These are phyloP conservation scores for Embidobia sp. DNA, from an alignment of 2,888 invertebrate genomes.

Conservation along the genomic window DNA sequence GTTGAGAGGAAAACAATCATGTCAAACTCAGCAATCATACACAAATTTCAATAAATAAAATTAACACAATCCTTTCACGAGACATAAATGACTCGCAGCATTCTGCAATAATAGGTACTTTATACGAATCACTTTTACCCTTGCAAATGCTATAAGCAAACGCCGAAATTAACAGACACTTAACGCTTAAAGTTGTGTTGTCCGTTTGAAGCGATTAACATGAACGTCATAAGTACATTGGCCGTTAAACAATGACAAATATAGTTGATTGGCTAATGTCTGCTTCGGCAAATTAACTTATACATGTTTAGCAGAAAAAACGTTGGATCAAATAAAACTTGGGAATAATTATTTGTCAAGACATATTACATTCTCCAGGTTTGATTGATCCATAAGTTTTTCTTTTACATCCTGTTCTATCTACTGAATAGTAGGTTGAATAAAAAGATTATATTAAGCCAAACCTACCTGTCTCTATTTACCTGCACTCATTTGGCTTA, in stretches of 20 bases:
- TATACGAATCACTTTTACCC: conserved; percentile 32
- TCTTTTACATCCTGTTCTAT: too few relatives aligned
- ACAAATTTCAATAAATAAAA: not conserved
- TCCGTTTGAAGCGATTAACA: conserved; percentile 14
- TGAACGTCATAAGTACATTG: conserved; percentile 7
- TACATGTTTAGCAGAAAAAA: too few relatives aligned
- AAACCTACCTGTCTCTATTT: too few relatives aligned
- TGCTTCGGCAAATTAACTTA: too few relatives aligned
- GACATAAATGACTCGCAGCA: conserved; percentile 64
- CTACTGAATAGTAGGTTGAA: too few relatives aligned
- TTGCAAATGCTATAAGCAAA: conserved; percentile 37
- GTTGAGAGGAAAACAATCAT: conserved; percentile 26
- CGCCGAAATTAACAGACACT: conserved; percentile 49
- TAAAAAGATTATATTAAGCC: too few relatives aligned
- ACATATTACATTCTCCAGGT: too few relatives aligned
- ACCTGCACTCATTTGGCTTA: too few relatives aligned
- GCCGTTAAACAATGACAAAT: not conserved
- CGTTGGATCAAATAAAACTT: conserved; percentile 11
- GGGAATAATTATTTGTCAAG: too few relatives aligned
- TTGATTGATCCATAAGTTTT: too few relatives aligned
- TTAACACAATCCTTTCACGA: conserved; percentile 44
- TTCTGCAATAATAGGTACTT: conserved; percentile 69
- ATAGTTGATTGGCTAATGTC: conserved; percentile 7
- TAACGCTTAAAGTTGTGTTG: conserved; percentile 34
- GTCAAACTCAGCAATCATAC: too few relatives aligned